Base-by-base conservation (phyloP, 2,888 invertebrate species). In the Sinotaia quadrata region DNA sequence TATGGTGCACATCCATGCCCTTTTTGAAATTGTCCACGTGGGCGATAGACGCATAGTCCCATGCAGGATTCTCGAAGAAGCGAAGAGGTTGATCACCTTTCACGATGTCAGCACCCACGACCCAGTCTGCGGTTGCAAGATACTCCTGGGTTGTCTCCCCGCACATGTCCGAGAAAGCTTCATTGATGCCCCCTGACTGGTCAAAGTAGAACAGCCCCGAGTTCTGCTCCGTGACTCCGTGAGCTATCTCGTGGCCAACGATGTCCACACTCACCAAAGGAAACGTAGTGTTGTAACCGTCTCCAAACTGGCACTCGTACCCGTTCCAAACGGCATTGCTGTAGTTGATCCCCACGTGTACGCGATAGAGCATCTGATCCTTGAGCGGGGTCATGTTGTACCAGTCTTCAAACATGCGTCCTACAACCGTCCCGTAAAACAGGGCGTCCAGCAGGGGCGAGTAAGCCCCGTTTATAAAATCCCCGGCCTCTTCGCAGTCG, bases 251-350 rank as follows among this genome's bases (percentile, higher is more conserved):
- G 56, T 81, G 80, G 29, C 72, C 74, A 4, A 78, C 68, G 8
- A 79, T 56, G 52, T 79, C 80, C 8, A 78, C 47, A 61, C 70
- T 71, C 12, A 74, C 72, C 2, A 81, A 56, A 8, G 81, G 81
- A 59, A 75, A 76, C 7, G 57, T 54, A 3, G 15, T n/a, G 1
- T 27, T 34, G 27, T 47, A 67, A 0, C 80, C 80, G 54, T 81
- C 80, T 31, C 81, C 81, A 67, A 78, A 76, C 5, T 75, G 72
- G 3, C 67, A 67, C 24, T 72, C 76, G 2, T 58, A 51, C 5
- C 79, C 78, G 66, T 78, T 77, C 78, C 79, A 81, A 51, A 75
- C 78, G 0, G 81, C 81, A 67, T 80, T 78, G 29, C 73, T 75
- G 12, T 41, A 67, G 4, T 65, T 57, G 18, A 24, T 4, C 12